Percentiles rank a stretch among this genome's conserved stretches.
Evolutionary conservation across 2,797 vertebrate genomes (phyloP).

Genomic region (Myotis findleyi): DNA sequence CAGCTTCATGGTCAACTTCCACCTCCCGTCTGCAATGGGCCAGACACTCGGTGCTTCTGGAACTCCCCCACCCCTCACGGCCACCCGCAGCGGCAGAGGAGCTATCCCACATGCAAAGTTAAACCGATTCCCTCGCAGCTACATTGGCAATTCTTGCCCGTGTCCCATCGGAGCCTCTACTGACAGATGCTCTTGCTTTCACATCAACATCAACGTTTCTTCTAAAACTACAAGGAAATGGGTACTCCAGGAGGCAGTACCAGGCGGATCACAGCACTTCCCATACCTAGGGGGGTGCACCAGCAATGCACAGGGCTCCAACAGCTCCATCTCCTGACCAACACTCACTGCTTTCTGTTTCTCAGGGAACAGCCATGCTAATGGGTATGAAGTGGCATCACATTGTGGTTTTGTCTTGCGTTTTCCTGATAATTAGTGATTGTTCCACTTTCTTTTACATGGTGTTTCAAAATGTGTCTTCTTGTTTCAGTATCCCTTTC

Average conservation of each 20-base stretch:
- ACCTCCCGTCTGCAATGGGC: background rate
- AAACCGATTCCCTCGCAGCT: background rate
- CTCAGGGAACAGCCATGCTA: background rate
- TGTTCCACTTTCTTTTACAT: conserved; percentile 27
- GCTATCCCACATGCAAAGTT: background rate
- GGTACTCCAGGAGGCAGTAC: background rate
- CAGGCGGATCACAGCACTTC: background rate
- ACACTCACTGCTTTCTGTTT: background rate
- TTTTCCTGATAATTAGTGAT: background rate
- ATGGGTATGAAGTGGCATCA: background rate
- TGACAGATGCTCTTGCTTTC: background rate
- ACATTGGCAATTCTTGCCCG: background rate
- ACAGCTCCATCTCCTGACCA: background rate
- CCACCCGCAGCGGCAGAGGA: background rate
- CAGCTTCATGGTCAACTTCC: background rate
- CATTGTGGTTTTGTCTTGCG: background rate
- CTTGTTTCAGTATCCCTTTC: background rate
- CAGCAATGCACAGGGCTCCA: background rate
- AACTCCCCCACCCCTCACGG: too few species aligned
- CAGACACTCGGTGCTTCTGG: background rate
- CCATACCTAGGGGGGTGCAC: background rate
- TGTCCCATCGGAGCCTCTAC: background rate
- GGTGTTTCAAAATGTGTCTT: background rate
- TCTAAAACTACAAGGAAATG: background rate
- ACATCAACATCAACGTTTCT: background rate